Evolutionary conservation across 2,797 vertebrate genomes (phyloP).

Genomic region (Distichodus sexfasciatus): DNA sequence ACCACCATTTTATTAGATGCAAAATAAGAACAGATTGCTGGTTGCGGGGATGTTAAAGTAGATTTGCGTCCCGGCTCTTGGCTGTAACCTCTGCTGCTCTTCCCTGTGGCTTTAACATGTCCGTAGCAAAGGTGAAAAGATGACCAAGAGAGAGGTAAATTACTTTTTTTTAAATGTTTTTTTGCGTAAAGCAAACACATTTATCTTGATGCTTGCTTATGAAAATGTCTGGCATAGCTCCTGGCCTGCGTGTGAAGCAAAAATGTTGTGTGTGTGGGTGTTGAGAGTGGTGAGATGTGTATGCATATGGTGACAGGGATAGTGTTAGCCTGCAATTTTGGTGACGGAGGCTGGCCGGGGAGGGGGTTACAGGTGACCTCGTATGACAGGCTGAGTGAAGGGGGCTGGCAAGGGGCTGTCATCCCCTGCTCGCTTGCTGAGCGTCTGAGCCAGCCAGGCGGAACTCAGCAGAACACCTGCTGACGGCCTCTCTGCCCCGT

Average conservation of each 20-base stretch:
- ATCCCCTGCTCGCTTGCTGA: conserved; percentile 60
- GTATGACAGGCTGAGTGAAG: conserved; percentile 73
- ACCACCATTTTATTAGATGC: conserved; percentile 65
- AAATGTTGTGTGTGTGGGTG: not conserved
- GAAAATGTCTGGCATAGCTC: too few relatives aligned
- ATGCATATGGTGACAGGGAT: conserved; percentile 20
- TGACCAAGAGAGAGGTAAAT: not conserved
- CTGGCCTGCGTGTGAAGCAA: too few relatives aligned
- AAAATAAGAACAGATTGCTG: conserved; percentile 63
- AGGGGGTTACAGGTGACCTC: conserved; percentile 58
- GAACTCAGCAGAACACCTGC: conserved; percentile 68
- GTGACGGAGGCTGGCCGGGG: not conserved
- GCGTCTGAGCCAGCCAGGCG: conserved; percentile 63
- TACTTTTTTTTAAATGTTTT: not conserved
- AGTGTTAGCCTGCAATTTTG: too few relatives aligned
- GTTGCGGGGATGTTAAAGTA: conserved; percentile 18
- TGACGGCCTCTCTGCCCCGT: conserved; percentile 58
- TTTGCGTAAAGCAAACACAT: too few relatives aligned
- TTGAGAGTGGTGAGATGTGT: conserved; percentile 1
- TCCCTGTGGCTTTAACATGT: not conserved
- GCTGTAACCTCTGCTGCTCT: conserved; percentile 12
- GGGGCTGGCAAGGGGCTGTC: conserved; percentile 68
- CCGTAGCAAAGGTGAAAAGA: conserved; percentile 1
- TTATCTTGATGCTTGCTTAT: too few relatives aligned
- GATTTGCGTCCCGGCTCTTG: conserved; percentile 19